Base-by-base conservation (phyloP, 1,140 invertebrate species). In the Hylyphantes graminicola region DNA sequence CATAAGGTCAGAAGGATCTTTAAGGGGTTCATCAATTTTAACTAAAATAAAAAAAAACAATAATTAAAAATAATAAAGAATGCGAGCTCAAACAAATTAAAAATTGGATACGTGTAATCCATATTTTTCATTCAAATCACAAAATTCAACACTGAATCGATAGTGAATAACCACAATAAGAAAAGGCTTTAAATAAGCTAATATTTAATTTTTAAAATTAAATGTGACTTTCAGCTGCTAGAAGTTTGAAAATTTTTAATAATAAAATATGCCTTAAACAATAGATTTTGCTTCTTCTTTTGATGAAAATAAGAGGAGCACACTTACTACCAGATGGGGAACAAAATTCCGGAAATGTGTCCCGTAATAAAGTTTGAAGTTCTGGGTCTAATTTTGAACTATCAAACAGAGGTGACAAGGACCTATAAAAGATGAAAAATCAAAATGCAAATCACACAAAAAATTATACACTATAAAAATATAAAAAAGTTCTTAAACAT, bases 361-460 rank as follows among this genome's bases (percentile, higher is more conserved):
- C 96, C 85, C 94, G 92, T 70, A 98, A 94, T 88, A 96, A 94
- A 81, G 92, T 92, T 65, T 96, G 91, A 73, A 98, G 90, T 89
- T 98, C 97, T 87, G 93, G 92, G 89, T 99, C 97, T 79, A 98
- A 91, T 90, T 97, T 97, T 12, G 94, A 93, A 89, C 96, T 97
- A 88, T 98, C 96, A 91, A 99, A 97, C 68, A 98, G 90, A 9
- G 96, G 96, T 87, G 94, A 94, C 68, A 98, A 90, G 86, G 95
- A 96, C 70, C 90, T 90, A 86, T 57, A 86, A 70, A 21, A 64
- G 65, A 64, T 57, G 35, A 77, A 21, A 35, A 5, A 53, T 72
- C 51, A 48, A 48, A 35, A 35, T 2, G 35, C 35, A 35, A 35
- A 1, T 35, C 35, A 5, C 35, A 35, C n/a, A 9, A n/a, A 59